Conservation (phyloP, 2,113 vertebrate species). For the Axis porcinus region DNA sequence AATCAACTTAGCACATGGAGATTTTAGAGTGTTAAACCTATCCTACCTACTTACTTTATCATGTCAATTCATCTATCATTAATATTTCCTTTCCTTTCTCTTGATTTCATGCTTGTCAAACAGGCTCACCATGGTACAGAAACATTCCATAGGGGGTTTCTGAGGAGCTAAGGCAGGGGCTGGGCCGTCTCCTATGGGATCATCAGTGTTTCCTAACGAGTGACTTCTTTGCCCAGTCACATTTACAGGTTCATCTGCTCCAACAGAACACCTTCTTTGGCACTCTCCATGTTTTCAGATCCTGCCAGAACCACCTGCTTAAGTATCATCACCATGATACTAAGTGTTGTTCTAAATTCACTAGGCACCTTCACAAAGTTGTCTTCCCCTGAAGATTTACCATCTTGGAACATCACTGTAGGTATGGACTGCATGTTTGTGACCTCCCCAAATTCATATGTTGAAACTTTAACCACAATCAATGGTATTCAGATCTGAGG, state of each 20-base stretch:
- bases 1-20: constrained; percentile 22
- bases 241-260: constrained; percentile 81
- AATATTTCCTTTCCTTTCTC: constrained; percentile 85
- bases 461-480: background rate
- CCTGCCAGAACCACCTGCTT: constrained; percentile 89
- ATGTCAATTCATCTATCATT: constrained; percentile 90
- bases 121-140: constrained; percentile 87
- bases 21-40: constrained; percentile 89
- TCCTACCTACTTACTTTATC: constrained; percentile 87
- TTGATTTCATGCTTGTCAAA: constrained; percentile 88
- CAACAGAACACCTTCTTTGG: constrained; percentile 81
- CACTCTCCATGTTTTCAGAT: constrained; percentile 84
- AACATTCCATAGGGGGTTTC: constrained; percentile 88
- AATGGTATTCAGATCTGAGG: background rate
- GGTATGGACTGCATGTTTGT: background rate
- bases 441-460: background rate
- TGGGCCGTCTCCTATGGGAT: constrained; percentile 85
- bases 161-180: constrained; percentile 82
- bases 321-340: constrained; percentile 85
- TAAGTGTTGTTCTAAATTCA: background rate
- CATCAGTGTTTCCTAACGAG: constrained; percentile 85
- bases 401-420: background rate
- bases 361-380: background rate
- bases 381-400: background rate
- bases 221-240: constrained; percentile 88